These are phyloP conservation scores for Chaetodon auriga DNA, from an alignment of 2,113 vertebrate species.

Conservation along the genomic window DNA sequence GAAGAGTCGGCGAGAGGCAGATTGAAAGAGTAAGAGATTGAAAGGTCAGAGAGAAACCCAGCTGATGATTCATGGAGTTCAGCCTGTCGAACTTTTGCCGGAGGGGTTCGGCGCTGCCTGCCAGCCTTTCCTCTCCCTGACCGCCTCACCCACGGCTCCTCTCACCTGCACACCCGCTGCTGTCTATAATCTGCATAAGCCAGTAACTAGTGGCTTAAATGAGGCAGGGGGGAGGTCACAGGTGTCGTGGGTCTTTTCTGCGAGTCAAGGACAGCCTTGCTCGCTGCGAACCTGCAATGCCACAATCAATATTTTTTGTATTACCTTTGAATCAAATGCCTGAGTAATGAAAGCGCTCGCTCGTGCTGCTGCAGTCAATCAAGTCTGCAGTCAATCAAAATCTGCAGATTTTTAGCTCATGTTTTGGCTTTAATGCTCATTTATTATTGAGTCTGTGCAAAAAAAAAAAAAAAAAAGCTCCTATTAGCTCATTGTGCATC, in stretches of 20 bases:
- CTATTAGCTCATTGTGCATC: background rate
- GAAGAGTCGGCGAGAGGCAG: conserved; percentile 56
- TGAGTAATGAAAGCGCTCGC: background rate
- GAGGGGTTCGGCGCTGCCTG: conserved; percentile 55
- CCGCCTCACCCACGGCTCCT: conserved; percentile 39
- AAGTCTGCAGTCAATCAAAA: background rate
- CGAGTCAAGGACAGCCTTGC: background rate
- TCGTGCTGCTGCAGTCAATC: background rate
- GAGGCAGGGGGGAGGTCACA: conserved; percentile 23
- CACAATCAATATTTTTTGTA: conserved; percentile 24
- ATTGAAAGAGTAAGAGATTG: conserved; percentile 55
- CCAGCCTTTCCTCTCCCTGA: conserved; percentile 42
- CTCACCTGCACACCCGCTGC: conserved; percentile 64
- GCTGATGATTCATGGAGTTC: conserved; percentile 72
- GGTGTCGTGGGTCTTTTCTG: conserved; percentile 17
- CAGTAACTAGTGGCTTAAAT: conserved; percentile 33
- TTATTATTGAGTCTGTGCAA: background rate
- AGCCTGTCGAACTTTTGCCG: conserved; percentile 64
- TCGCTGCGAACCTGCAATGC: background rate
- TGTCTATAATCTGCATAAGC: conserved; percentile 26
- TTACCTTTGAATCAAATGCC: background rate
- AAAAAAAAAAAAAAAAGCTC: background rate
- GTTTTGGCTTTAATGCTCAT: background rate
- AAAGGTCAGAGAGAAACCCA: conserved; percentile 70
- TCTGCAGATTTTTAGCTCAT: background rate